Percentiles rank a stretch among this genome's conserved stretches.
Evolutionary conservation across 1,140 invertebrate species (phyloP).

Genomic region (Eurosta solidaginis): DNA sequence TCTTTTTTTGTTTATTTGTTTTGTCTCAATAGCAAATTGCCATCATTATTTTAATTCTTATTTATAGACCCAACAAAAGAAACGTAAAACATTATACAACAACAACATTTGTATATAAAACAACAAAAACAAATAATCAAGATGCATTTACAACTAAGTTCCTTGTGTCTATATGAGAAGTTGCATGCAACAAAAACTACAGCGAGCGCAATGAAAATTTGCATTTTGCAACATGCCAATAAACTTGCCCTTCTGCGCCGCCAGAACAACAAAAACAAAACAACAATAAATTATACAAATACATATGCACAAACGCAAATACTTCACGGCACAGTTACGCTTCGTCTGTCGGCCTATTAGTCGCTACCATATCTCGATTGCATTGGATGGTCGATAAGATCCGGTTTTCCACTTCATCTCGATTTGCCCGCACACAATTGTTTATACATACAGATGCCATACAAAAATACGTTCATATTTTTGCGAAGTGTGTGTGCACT

Average conservation of each 20-base stretch:
- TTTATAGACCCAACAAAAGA: constrained; percentile 7
- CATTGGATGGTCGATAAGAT: neutral
- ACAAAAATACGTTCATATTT: neutral
- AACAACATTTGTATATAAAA: neutral
- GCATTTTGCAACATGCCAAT: neutral
- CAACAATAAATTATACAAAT: neutral
- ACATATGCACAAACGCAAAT: neutral
- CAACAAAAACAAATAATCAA: neutral
- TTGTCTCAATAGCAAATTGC: constrained; percentile 1
- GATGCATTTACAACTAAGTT: neutral
- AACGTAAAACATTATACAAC: neutral
- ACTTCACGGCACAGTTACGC: neutral
- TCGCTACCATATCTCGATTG: neutral
- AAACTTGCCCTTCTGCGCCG: neutral
- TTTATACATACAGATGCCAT: neutral
- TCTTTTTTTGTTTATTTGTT: neutral
- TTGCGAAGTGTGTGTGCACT: neutral
- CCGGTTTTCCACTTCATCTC: neutral
- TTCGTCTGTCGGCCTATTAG: neutral
- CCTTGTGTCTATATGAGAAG: neutral
- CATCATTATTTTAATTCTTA: constrained; percentile 31
- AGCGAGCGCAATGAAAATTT: neutral
- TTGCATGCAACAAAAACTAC: constrained; percentile 6
- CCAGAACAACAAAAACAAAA: neutral
- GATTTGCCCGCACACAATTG: neutral